Percentiles rank a stretch among this genome's conserved stretches.
Evolutionary conservation across 1,140 invertebrate species (phyloP).

Genomic region (Choristoneura fumiferana): DNA sequence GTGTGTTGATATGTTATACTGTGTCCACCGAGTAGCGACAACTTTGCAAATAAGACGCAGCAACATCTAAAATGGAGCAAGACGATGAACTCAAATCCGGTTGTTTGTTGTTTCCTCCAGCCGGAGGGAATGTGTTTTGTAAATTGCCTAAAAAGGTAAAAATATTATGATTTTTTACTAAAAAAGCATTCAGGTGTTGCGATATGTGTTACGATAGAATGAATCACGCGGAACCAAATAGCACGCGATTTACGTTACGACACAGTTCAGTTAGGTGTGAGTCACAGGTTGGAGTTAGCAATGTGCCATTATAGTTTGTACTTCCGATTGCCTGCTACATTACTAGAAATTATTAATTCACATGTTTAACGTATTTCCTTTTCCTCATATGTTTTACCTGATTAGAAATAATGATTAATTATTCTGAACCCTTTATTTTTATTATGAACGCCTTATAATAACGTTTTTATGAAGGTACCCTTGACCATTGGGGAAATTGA

Average conservation of each 20-base stretch:
- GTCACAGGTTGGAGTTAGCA: neutral
- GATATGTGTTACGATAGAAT: constrained; percentile 6
- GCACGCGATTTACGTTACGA: constrained; percentile 2
- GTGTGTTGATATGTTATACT: constrained; percentile 7
- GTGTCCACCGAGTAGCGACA: neutral
- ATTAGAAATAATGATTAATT: neutral
- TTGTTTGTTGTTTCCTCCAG: constrained; percentile 83
- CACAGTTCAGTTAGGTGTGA: neutral
- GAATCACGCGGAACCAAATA: constrained; percentile 7
- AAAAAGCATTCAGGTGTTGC: constrained; percentile 18
- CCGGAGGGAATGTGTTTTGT: constrained; percentile 80
- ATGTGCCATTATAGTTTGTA: constrained; percentile 2
- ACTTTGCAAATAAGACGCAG: constrained; percentile 18
- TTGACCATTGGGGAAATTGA: too few relatives aligned
- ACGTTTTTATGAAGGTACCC: too few relatives aligned
- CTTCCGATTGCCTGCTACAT: constrained; percentile 15
- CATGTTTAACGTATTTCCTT: too few relatives aligned
- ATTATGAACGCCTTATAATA: too few relatives aligned
- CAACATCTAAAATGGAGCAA: constrained; percentile 78
- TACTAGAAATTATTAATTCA: too few relatives aligned
- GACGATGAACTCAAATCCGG: constrained; percentile 84
- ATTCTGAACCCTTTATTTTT: too few relatives aligned
- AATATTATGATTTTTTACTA: constrained; percentile 6
- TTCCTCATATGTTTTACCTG: too few relatives aligned
- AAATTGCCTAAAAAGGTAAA: constrained; percentile 80